These are phyloP conservation scores for Smittia aterrima DNA, from an alignment of 2,888 invertebrate species.

Conservation along the genomic window DNA sequence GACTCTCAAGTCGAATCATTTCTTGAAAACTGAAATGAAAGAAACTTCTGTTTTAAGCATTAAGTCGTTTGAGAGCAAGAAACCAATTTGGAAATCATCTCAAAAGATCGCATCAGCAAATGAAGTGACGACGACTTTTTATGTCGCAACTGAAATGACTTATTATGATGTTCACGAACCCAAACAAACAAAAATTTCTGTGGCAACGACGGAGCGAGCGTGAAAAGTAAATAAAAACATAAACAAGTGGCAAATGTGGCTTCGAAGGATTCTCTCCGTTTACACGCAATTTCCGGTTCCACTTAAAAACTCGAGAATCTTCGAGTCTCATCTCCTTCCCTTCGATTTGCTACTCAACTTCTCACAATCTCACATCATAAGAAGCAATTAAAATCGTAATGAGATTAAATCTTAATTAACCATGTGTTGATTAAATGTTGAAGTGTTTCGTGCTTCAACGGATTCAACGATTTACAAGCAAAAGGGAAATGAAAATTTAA, in stretches of 20 bases:
- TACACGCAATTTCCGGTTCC: constrained; percentile 25
- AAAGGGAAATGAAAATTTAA: too few species aligned
- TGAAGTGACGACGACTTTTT: not conserved
- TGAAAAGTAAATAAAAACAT: not conserved
- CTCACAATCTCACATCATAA: too few species aligned
- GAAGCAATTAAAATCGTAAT: too few species aligned
- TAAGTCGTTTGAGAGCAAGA: constrained; percentile 29
- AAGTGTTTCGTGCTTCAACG: too few species aligned
- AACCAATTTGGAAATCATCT: not conserved
- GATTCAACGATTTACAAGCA: too few species aligned
- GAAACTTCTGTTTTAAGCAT: constrained; percentile 36
- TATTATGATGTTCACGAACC: not conserved
- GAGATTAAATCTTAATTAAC: too few species aligned
- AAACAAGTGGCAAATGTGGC: constrained; percentile 19
- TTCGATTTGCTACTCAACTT: too few species aligned
- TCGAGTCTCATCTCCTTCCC: too few species aligned
- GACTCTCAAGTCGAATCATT: not conserved
- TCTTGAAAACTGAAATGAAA: constrained; percentile 1
- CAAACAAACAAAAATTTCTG: not conserved
- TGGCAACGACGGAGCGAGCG: not conserved
- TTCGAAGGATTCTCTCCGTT: not conserved
- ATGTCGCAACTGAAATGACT: not conserved
- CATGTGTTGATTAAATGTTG: too few species aligned
- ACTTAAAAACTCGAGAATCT: not conserved
- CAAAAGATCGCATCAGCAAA: not conserved